phyloP scores from a whole-genome alignment of 2,888 invertebrate genomes.

The Catocala fraxini region DNA sequence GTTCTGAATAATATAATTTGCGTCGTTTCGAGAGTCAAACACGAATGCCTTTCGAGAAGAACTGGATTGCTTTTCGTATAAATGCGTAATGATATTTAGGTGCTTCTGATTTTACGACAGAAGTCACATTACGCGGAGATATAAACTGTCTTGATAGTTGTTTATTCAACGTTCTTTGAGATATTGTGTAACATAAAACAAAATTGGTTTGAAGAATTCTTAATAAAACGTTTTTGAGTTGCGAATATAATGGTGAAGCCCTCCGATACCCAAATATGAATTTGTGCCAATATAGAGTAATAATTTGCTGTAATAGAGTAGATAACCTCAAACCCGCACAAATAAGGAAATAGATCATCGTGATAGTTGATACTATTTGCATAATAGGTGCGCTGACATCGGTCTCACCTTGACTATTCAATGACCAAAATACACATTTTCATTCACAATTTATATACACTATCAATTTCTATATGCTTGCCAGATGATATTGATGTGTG shows the following conservation, averaged over 20 bases:
- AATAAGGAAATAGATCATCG: conserved; percentile 55
- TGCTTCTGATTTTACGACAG: conserved; percentile 50
- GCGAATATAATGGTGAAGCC: not conserved
- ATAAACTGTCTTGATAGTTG: conserved; percentile 25
- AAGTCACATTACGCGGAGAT: conserved; percentile 31
- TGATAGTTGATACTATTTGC: conserved; percentile 48
- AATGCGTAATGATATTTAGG: conserved; percentile 43
- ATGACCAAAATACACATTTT: conserved; percentile 35
- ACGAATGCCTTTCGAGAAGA: conserved; percentile 32
- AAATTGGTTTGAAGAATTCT: not conserved
- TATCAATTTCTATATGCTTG: conserved; percentile 19
- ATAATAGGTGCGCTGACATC: conserved; percentile 56
- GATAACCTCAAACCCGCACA: conserved; percentile 43
- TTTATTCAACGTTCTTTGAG: conserved; percentile 8
- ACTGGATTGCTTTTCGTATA: conserved; percentile 35
- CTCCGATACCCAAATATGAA: not conserved
- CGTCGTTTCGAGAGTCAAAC: conserved; percentile 22
- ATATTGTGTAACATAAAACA: not conserved
- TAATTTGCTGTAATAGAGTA: conserved; percentile 39
- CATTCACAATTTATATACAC: conserved; percentile 25
- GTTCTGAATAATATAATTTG: conserved; percentile 34
- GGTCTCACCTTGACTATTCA: conserved; percentile 52
- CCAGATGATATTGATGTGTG: conserved; percentile 19
- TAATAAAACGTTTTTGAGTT: not conserved
- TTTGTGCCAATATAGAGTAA: conserved; percentile 22